A percentile compares a stretch with the other conserved stretches of the same genome.
Conservation (phyloP, 2,888 invertebrate genomes). For the Melipona beecheii region DNA sequence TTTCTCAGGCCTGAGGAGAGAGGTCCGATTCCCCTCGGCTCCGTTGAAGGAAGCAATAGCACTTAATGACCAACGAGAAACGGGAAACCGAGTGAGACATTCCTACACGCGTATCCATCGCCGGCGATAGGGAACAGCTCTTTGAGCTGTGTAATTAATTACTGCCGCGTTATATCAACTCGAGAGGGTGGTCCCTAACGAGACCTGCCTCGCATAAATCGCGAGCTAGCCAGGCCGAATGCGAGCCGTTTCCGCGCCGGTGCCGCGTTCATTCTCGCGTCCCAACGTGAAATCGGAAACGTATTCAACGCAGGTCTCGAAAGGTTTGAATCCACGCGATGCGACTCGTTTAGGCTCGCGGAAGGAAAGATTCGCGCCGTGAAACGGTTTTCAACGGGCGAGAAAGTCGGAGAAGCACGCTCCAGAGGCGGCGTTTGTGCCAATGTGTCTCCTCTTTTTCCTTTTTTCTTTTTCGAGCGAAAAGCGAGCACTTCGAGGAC, state of each 20-base stretch:
- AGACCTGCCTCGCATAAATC: slow-evolving; percentile 18
- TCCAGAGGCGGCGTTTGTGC: not conserved
- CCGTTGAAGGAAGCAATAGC: slow-evolving; percentile 12
- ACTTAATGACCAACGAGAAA: slow-evolving; percentile 8
- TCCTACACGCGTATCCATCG: not conserved
- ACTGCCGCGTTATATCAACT: slow-evolving; percentile 23
- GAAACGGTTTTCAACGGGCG: not conserved
- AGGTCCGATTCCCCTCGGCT: not conserved
- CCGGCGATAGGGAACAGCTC: not conserved
- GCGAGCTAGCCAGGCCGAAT: not conserved
- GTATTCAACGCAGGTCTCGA: slow-evolving; percentile 3
- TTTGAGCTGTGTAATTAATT: slow-evolving; percentile 55
- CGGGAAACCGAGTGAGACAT: not conserved
- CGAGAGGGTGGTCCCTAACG: slow-evolving; percentile 38
- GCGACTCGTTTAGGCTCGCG: slow-evolving; percentile 1
- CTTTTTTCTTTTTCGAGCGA: not conserved
- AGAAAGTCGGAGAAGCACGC: not conserved
- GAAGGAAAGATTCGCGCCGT: not conserved
- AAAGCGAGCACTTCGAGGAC: too few species aligned
- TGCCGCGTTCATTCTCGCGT: not conserved
- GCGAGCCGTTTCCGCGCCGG: not conserved
- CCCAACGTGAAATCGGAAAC: slow-evolving; percentile 20
- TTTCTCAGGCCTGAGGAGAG: not conserved
- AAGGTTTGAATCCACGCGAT: not conserved
- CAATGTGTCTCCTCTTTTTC: not conserved